Conservation (phyloP, 2,888 invertebrate genomes). For the Rhodophaea formosa region DNA sequence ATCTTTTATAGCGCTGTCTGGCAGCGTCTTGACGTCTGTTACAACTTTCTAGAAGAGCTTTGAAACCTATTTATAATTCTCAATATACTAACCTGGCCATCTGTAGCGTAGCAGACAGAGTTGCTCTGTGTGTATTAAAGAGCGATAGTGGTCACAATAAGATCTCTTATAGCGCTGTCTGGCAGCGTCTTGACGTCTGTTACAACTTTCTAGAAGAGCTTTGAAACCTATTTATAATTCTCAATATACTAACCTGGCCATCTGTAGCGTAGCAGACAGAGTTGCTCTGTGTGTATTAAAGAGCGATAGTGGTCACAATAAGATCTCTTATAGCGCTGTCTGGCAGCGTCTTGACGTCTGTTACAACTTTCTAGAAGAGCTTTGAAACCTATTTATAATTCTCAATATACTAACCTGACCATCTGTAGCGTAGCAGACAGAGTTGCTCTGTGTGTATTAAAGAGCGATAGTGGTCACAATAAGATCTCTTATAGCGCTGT, state of each 20-base stretch:
- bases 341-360: slow-evolving; percentile 84
- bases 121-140: slow-evolving; percentile 99
- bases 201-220: slow-evolving; percentile 89
- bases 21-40: slow-evolving; percentile 84
- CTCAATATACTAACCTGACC: slow-evolving; percentile 88
- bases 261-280: slow-evolving; percentile 98
- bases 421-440: slow-evolving; percentile 97
- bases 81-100: slow-evolving; percentile 89
- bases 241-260: slow-evolving; percentile 88
- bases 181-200: slow-evolving; percentile 85
- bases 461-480: no score
- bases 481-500: no score
- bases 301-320: slow-evolving; percentile 96
- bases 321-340: slow-evolving; percentile 91
- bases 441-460: no score
- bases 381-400: no score
- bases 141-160: slow-evolving; percentile 97
- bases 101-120: slow-evolving; percentile 97
- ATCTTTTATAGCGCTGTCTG: slow-evolving; percentile 90
- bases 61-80: no score
- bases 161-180: slow-evolving; percentile 90
- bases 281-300: slow-evolving; percentile 99
- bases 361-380: slow-evolving; percentile 91
- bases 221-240: no score
- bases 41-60: slow-evolving; percentile 91